Conservation (phyloP, 2,113 vertebrate genomes). For the Menidia beryllina region DNA sequence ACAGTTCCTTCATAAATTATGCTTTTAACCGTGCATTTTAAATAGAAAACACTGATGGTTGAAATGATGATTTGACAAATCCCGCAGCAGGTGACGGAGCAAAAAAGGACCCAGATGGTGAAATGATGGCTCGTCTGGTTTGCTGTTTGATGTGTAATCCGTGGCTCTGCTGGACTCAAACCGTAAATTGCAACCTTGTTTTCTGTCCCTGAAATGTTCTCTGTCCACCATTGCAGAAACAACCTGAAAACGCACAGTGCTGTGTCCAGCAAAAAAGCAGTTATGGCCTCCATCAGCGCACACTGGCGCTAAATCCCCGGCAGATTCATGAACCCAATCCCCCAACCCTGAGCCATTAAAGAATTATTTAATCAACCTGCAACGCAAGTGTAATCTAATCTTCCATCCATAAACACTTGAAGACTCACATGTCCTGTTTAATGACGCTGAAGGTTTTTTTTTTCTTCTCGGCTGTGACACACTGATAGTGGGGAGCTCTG, state of each 20-base stretch:
- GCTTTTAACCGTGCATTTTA: no score
- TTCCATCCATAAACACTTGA: background rate
- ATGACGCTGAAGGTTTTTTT: constrained; percentile 23
- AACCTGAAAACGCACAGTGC: constrained; percentile 18
- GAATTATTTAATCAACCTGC: background rate
- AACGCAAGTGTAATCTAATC: background rate
- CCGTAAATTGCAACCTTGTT: constrained; percentile 11
- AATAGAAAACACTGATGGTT: no score
- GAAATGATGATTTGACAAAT: no score
- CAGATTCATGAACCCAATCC: background rate
- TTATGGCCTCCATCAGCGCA: constrained; percentile 23
- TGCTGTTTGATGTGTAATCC: constrained; percentile 11
- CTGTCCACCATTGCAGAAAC: constrained; percentile 31
- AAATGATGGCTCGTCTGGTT: constrained; percentile 4
- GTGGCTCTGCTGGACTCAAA: background rate
- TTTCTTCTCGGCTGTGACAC: constrained; percentile 26
- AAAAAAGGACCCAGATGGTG: background rate
- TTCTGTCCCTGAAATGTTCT: constrained; percentile 2
- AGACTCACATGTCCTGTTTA: constrained; percentile 7
- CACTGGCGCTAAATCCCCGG: constrained; percentile 1
- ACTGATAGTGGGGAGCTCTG: constrained; percentile 20
- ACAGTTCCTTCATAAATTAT: no score
- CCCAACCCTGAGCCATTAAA: background rate
- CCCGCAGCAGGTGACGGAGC: no score
- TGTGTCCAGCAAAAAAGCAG: constrained; percentile 17